Percentiles rank a stretch among this genome's conserved stretches.
Evolutionary conservation across 1,140 invertebrate species (phyloP).

Genomic region (Drosophila subobscura): DNA sequence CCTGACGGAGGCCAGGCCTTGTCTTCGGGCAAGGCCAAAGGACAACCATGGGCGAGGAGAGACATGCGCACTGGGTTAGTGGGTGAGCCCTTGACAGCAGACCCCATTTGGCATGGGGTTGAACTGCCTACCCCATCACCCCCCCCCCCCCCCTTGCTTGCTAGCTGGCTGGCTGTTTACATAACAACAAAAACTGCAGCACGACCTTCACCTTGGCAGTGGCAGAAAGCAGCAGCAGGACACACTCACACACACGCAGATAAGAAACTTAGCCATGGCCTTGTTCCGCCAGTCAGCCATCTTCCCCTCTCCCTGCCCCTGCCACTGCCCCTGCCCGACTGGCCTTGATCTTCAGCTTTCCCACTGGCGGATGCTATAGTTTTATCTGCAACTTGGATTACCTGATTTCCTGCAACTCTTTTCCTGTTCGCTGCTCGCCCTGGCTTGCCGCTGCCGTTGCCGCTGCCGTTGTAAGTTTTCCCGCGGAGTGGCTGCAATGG

Average conservation of each 20-base stretch:
- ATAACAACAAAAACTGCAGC: constrained; percentile 76
- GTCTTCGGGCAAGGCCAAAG: constrained; percentile 52
- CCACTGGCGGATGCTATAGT: constrained; percentile 23
- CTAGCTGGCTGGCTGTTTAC: constrained; percentile 58
- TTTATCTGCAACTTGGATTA: background rate
- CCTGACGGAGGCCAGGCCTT: constrained; percentile 8
- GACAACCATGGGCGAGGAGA: constrained; percentile 30
- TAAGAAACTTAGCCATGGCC: background rate
- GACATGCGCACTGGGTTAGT: constrained; percentile 70
- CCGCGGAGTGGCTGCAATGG: constrained; percentile 11
- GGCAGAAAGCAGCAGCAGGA: constrained; percentile 23
- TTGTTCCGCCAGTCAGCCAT: background rate
- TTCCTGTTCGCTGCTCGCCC: constrained; percentile 13
- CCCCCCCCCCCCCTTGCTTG: no score
- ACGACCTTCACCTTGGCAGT: constrained; percentile 77
- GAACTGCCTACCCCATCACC: no score
- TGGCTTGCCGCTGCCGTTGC: background rate
- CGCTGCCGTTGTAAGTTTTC: constrained; percentile 9
- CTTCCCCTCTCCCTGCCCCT: no score
- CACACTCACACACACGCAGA: background rate
- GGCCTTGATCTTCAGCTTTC: constrained; percentile 70
- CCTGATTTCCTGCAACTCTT: constrained; percentile 45
- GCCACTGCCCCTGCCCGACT: constrained; percentile 1
- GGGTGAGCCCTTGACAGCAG: constrained; percentile 20
- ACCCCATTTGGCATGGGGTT: background rate